phyloP scores from a whole-genome alignment of 2,797 vertebrate species.

The Tenualosa ilisha region DNA sequence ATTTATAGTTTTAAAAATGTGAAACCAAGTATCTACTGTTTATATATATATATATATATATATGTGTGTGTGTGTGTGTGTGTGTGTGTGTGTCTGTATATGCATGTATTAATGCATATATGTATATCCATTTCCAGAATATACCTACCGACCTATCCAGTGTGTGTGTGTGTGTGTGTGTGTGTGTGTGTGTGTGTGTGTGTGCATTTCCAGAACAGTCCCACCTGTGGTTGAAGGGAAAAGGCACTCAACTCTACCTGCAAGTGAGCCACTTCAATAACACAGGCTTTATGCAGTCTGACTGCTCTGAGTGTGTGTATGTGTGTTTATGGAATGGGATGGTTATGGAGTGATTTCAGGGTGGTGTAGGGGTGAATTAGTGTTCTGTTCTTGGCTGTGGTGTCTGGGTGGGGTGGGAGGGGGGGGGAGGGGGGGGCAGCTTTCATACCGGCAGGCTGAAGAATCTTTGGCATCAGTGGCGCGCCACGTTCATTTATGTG shows the following conservation, averaged over 20 bases:
- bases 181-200: conserved; percentile 48
- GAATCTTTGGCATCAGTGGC: conserved; percentile 96
- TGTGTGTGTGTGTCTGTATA: conserved; percentile 35
- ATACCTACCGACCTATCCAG: neutral
- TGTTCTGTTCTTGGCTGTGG: neutral
- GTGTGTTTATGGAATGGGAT: conserved; percentile 37
- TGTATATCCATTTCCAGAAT: neutral
- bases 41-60: neutral
- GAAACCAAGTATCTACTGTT: neutral
- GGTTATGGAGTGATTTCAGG: conserved; percentile 32
- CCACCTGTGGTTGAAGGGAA: conserved; percentile 90
- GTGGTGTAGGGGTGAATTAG: conserved; percentile 38
- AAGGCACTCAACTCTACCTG: conserved; percentile 92
- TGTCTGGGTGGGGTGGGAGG: too few species aligned
- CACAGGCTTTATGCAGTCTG: conserved; percentile 65
- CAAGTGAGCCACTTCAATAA: conserved; percentile 67
- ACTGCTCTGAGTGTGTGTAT: conserved; percentile 63
- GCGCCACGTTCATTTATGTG: conserved; percentile 85
- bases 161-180: conserved; percentile 42
- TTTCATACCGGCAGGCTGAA: conserved; percentile 82
- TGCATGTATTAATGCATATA: neutral
- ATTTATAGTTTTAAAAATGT: neutral
- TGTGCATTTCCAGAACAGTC: conserved; percentile 72
- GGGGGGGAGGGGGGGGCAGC: conserved; percentile 43
- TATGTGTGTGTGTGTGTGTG: conserved; percentile 33